phyloP scores from a whole-genome alignment of 2,797 vertebrate species.

The Urosaurus nigricauda region DNA sequence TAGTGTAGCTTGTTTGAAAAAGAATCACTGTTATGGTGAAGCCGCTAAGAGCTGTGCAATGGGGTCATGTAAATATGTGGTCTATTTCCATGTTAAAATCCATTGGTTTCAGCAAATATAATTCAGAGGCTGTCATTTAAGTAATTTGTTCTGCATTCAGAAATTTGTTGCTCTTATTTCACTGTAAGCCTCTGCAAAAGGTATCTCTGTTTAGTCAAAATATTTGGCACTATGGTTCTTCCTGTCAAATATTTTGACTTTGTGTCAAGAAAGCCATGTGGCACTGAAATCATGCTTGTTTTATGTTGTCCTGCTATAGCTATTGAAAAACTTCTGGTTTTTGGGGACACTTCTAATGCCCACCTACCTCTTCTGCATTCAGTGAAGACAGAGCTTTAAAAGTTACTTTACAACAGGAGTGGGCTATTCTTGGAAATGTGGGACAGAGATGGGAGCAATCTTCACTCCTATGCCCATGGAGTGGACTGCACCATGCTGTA shows the following conservation, averaged over 20 bases:
- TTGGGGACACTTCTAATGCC: neutral
- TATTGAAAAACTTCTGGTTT: neutral
- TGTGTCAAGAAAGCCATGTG: neutral
- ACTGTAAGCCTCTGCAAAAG: constrained; percentile 4
- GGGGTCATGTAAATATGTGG: neutral
- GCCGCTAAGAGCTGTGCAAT: constrained; percentile 22
- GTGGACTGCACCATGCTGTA: no score
- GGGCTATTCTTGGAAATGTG: no score
- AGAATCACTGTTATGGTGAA: rapidly evolving
- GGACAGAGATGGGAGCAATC: no score
- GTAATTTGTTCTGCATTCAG: neutral
- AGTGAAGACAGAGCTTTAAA: neutral
- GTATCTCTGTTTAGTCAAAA: neutral
- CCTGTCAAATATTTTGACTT: constrained; percentile 4
- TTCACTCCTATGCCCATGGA: no score
- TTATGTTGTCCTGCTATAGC: no score
- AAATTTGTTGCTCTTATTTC: neutral
- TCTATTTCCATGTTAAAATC: constrained; percentile 9
- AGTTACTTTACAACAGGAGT: no score
- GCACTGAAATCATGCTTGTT: neutral
- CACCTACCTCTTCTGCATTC: no score
- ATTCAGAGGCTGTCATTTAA: rapidly evolving
- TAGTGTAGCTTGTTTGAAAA: neutral
- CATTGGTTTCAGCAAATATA: constrained; percentile 2
- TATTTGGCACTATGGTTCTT: neutral